Base-by-base conservation (phyloP, 1,140 invertebrate genomes). In the Euwallacea similis region DNA sequence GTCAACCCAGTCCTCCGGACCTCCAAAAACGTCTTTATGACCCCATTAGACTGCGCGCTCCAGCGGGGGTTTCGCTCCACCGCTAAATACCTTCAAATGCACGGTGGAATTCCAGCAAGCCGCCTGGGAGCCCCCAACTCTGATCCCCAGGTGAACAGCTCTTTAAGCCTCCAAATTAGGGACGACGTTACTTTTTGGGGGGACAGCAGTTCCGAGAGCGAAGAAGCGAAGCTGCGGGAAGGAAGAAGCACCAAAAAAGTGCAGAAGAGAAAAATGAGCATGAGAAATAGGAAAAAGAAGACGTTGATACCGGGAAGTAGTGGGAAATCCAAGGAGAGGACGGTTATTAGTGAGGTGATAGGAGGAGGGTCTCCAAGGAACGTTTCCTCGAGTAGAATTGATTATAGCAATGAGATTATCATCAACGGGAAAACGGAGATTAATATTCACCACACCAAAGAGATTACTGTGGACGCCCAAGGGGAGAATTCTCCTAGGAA, bases 11-110 rank as follows among this genome's bases (percentile, higher is more conserved):
- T 97, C 7, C 89, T 95, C 74, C 85, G 92, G 66, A 94, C 91
- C 9, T 89, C 87, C 0, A 93, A 93, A 80, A 93, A 94, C 55
- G 85, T 90, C 55, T 84, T 91, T 21, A 88, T 97, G 84, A 97
- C 95, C 0, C 93, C 96, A 0, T 83, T 97, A 72, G 96, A 98
- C 81, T 93, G 93, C 66, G 95, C 96, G 1, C 83, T 97, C 6
- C 89, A 91, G 69, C 88, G 93, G 60, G 93, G 93, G 0, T 89
- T 95, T 82, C 86, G 91, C 44, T 92, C 95, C 8, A 94, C 93
- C 75, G 96, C 96, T 43, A 97, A 98, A 82, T 94, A 96, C 82
- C 85, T 98, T 21, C 93, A 96, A 81, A 88, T 95, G 75, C 92
- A 96, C 76, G 95, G 95, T 7, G 96, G 93, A 0, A 83, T 93